Conservation (phyloP, 64 coral and sea anemone genomes). For the Pachyseris speciosa region DNA sequence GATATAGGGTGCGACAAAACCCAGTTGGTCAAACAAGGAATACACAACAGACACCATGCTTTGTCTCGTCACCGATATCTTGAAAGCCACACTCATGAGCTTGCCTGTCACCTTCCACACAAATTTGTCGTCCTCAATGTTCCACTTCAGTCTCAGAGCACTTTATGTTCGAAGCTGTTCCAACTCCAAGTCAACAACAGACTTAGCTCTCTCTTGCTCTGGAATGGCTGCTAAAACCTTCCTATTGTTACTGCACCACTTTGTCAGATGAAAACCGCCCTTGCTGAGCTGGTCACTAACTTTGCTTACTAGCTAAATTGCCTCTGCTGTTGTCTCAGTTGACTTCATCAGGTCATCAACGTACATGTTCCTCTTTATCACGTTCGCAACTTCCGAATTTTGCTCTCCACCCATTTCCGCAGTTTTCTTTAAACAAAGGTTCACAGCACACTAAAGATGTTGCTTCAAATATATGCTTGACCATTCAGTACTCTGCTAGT, state of each 20-base stretch:
- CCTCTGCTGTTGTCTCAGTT: background rate
- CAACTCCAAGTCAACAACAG: constrained; percentile 25
- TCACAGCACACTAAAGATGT: constrained; percentile 22
- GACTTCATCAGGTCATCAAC: constrained; percentile 45
- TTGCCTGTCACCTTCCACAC: constrained; percentile 46
- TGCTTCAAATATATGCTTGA: constrained; percentile 61
- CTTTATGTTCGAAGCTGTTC: constrained; percentile 42
- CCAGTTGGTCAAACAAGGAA: constrained; percentile 49
- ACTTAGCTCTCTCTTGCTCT: constrained; percentile 17
- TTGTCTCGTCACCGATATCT: constrained; percentile 17
- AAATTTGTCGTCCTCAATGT: constrained; percentile 53
- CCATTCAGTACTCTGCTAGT: constrained; percentile 44
- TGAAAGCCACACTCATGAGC: background rate
- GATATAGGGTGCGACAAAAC: constrained; percentile 44
- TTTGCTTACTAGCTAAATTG: constrained; percentile 4
- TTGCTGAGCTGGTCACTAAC: constrained; percentile 30
- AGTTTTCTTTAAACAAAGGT: constrained; percentile 47
- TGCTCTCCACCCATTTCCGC: constrained; percentile 5
- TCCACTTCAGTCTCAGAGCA: constrained; percentile 48
- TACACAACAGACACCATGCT: constrained; percentile 34
- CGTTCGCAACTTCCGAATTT: background rate
- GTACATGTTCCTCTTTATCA: constrained; percentile 36
- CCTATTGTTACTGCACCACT: constrained; percentile 30
- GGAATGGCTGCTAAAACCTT: constrained; percentile 36
- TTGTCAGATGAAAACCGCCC: constrained; percentile 62